Conservation (phyloP, 2,797 vertebrate genomes). For the Chromis chromis region DNA sequence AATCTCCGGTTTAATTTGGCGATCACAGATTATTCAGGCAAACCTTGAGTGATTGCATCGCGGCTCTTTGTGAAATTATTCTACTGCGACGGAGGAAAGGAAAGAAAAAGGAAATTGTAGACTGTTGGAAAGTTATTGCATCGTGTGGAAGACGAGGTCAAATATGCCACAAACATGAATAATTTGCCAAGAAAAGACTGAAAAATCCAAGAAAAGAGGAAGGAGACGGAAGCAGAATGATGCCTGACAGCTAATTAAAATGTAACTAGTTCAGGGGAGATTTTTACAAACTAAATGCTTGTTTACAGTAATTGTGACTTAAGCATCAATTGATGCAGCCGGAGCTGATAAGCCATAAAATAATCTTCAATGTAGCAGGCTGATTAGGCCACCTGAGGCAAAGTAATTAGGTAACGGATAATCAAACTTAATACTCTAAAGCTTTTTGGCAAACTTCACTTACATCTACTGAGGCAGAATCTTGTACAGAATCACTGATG, state of each 20-base stretch:
- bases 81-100: not conserved
- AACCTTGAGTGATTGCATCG: constrained; percentile 39
- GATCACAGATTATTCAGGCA: constrained; percentile 62
- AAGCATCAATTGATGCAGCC: constrained; percentile 57
- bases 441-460: constrained; percentile 60
- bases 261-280: constrained; percentile 35
- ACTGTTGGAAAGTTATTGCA: constrained; percentile 23
- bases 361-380: constrained; percentile 60
- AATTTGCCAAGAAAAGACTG: constrained; percentile 8
- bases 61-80: constrained; percentile 34
- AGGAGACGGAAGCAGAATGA: constrained; percentile 13
- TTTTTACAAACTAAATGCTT: constrained; percentile 51
- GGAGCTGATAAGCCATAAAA: constrained; percentile 60
- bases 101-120: constrained; percentile 12
- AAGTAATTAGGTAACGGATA: constrained; percentile 67
- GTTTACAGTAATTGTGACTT: constrained; percentile 70
- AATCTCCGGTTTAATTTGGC: constrained; percentile 49
- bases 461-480: constrained; percentile 39
- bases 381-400: constrained; percentile 70
- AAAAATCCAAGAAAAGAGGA: constrained; percentile 13
- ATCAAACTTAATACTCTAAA: constrained; percentile 62
- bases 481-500: constrained; percentile 30
- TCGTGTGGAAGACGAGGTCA: constrained; percentile 12
- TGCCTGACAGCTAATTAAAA: constrained; percentile 47
- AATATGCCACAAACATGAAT: constrained; percentile 39